These are phyloP conservation scores for Pristionchus exspectatus DNA, from an alignment of 2,888 invertebrate genomes.

Conservation along the genomic window DNA sequence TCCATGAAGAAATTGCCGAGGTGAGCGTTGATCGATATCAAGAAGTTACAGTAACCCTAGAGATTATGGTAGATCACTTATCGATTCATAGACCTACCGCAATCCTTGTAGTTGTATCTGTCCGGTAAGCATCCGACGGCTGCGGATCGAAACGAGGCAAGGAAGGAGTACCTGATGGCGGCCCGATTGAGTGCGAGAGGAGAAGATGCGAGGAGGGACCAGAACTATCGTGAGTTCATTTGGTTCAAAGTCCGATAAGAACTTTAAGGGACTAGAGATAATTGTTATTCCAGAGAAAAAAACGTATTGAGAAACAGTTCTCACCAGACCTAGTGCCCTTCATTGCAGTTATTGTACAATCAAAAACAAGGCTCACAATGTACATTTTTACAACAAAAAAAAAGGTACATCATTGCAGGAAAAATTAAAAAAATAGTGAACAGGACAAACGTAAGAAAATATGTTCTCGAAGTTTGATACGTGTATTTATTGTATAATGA, in stretches of 20 bases:
- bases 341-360: not conserved
- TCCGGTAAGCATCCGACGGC: not conserved
- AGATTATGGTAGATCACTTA: not conserved
- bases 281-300: no score
- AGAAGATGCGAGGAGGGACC: conserved; percentile 23
- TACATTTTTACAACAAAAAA: no score
- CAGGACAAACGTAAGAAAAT: not conserved
- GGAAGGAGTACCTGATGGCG: conserved; percentile 48
- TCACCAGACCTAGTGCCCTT: no score
- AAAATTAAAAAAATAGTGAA: no score
- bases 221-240: conserved; percentile 5
- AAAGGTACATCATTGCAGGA: no score
- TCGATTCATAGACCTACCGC: not conserved
- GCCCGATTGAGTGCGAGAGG: conserved; percentile 25
- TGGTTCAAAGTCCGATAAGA: no score
- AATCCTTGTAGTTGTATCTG: conserved; percentile 30
- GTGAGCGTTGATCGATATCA: not conserved
- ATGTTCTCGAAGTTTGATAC: not conserved
- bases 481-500: not conserved
- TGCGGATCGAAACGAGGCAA: conserved; percentile 31
- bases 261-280: no score
- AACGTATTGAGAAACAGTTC: no score
- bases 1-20: conserved; percentile 49
- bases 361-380: no score
- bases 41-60: not conserved